These are phyloP conservation scores for Antedon bifida DNA, from an alignment of 35 echinoderm and acorn worm species.

Conservation along the genomic window DNA sequence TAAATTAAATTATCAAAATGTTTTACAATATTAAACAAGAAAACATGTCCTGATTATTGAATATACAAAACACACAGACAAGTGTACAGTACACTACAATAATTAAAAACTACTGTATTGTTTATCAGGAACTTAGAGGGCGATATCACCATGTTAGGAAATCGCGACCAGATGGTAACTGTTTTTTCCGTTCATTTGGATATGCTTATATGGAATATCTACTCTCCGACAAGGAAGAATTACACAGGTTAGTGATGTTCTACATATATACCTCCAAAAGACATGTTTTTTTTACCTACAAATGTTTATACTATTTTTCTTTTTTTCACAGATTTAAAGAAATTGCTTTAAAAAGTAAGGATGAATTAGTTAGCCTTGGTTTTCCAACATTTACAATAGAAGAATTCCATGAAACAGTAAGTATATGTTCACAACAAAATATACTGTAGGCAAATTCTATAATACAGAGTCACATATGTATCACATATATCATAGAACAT, in stretches of 20 bases:
- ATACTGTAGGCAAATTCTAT: too few relatives aligned
- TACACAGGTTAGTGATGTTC: conserved; percentile 60
- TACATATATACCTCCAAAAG: too few relatives aligned
- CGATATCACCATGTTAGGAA: conserved; percentile 54
- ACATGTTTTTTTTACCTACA: background rate
- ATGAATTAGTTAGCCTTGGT: conserved; percentile 58
- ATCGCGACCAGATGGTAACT: conserved; percentile 90
- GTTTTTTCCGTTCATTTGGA: conserved; percentile 92
- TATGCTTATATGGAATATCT: conserved; percentile 93
- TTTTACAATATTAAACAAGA: too few relatives aligned
- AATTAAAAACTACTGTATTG: too few relatives aligned
- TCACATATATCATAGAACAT: too few relatives aligned
- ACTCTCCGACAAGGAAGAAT: conserved; percentile 67
- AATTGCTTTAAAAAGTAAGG: conserved; percentile 75
- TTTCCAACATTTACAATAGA: conserved; percentile 83
- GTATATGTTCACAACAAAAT: background rate
- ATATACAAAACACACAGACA: too few relatives aligned
- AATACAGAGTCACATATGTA: too few relatives aligned
- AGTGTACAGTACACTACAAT: too few relatives aligned
- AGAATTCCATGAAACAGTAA: conserved; percentile 98
- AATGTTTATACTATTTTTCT: background rate
- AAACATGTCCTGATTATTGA: too few relatives aligned
- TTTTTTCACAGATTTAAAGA: conserved; percentile 53
- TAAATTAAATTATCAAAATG: too few relatives aligned
- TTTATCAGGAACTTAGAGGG: conserved; percentile 25